Evolutionary conservation across 2,113 vertebrate species (phyloP).

Genomic region (Dicerorhinus sumatrensis): DNA sequence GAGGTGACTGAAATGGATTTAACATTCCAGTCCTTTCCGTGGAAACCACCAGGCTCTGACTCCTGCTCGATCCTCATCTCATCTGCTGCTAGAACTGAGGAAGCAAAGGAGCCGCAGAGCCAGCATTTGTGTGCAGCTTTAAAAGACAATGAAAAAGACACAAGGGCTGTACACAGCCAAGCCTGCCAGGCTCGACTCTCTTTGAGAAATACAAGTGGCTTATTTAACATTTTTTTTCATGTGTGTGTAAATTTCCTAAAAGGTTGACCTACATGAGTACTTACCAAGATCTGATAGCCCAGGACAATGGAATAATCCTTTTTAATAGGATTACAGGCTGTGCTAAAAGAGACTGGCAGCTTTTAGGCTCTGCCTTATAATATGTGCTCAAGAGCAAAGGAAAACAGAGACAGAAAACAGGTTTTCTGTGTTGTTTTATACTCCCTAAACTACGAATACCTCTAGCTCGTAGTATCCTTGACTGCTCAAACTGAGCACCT

Average conservation of each 20-base stretch:
- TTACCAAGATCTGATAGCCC: constrained; percentile 86
- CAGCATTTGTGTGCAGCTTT: neutral
- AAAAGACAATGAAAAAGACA: neutral
- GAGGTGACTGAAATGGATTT: neutral
- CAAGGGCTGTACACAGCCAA: neutral
- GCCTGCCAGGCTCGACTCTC: neutral
- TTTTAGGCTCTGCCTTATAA: constrained; percentile 74
- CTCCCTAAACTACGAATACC: neutral
- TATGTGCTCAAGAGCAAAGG: neutral
- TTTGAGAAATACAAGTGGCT: constrained; percentile 77
- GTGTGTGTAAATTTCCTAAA: constrained; percentile 85
- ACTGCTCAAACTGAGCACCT: neutral
- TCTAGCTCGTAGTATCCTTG: neutral
- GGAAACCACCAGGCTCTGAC: neutral
- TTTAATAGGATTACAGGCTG: constrained; percentile 87
- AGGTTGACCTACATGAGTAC: constrained; percentile 87
- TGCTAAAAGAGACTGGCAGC: constrained; percentile 76
- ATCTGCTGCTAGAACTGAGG: neutral
- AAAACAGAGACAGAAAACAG: neutral
- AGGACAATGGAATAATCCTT: constrained; percentile 87
- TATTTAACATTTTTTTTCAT: constrained; percentile 68
- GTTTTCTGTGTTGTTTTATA: neutral
- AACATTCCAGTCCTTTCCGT: neutral
- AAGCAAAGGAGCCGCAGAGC: neutral
- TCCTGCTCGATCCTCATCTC: neutral